Percentiles rank a stretch among this genome's conserved stretches.
Conservation (phyloP, 2,113 vertebrate genomes). For the Silurus asotus region DNA sequence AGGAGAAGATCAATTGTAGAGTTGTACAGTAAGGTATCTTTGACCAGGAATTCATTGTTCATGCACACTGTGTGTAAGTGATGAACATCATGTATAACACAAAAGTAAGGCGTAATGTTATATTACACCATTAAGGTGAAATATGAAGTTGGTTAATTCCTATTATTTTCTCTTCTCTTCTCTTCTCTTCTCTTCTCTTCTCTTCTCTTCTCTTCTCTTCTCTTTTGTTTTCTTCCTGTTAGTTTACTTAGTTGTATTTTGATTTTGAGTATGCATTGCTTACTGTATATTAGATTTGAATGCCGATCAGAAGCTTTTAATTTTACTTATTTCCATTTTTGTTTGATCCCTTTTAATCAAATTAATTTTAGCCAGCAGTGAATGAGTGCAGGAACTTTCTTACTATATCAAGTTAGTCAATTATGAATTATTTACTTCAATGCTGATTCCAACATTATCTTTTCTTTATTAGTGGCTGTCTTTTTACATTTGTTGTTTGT, state of each 20-base stretch:
- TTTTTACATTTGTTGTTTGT: neutral
- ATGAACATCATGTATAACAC: too few relatives aligned
- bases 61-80: neutral
- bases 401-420: neutral
- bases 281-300: neutral
- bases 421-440: neutral
- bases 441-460: conserved; percentile 32
- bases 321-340: neutral
- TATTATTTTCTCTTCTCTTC: neutral
- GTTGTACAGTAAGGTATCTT: neutral
- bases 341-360: too few relatives aligned
- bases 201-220: neutral
- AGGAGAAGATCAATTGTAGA: neutral
- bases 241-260: neutral
- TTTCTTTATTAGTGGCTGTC: conserved; percentile 28
- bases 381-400: neutral
- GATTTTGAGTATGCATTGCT: neutral
- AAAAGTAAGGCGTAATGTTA: too few relatives aligned
- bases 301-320: neutral
- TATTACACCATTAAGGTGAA: too few relatives aligned
- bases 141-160: too few relatives aligned
- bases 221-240: neutral
- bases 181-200: too few relatives aligned
- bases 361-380: neutral
- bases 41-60: neutral